These are phyloP conservation scores for Probaryconus sp. DNA, from an alignment of 1,140 invertebrate genomes.

Conservation along the genomic window DNA sequence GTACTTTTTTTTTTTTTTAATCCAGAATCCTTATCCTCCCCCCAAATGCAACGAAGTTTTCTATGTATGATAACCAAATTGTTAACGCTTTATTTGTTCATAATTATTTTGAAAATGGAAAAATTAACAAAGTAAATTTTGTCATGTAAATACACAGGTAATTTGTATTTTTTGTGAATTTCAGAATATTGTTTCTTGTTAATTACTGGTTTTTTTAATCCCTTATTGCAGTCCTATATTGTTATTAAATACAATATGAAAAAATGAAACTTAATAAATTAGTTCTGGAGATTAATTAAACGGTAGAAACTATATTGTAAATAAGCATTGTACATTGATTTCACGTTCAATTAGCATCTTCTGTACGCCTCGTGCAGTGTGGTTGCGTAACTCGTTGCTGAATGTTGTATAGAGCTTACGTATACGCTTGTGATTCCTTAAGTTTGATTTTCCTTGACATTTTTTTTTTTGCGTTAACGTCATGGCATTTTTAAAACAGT, in stretches of 20 bases:
- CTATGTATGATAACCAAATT: no score
- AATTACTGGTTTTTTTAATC: slow-evolving; percentile 2
- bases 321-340: slow-evolving; percentile 57
- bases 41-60: slow-evolving; percentile 8
- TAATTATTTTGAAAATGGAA: slow-evolving; percentile 19
- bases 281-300: slow-evolving; percentile 22
- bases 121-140: neutral
- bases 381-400: slow-evolving; percentile 63
- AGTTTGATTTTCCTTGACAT: slow-evolving; percentile 25
- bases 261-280: slow-evolving; percentile 14
- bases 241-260: slow-evolving; percentile 6
- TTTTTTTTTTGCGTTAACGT: slow-evolving; percentile 31
- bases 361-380: slow-evolving; percentile 36
- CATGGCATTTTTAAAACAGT: slow-evolving; percentile 65
- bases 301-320: slow-evolving; percentile 56
- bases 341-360: slow-evolving; percentile 31
- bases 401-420: slow-evolving; percentile 67
- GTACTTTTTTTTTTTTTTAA: slow-evolving; percentile 12
- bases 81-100: slow-evolving; percentile 4
- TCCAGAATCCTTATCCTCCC: slow-evolving; percentile 18
- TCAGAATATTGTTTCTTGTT: slow-evolving; percentile 26
- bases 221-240: slow-evolving; percentile 2
- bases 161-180: no score
- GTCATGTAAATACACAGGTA: slow-evolving; percentile 37
- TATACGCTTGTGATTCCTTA: slow-evolving; percentile 73